Percentiles rank a stretch among this genome's conserved stretches.
phyloP scores from a whole-genome alignment of 2,888 invertebrate genomes.

The Agrotis exclamationis region DNA sequence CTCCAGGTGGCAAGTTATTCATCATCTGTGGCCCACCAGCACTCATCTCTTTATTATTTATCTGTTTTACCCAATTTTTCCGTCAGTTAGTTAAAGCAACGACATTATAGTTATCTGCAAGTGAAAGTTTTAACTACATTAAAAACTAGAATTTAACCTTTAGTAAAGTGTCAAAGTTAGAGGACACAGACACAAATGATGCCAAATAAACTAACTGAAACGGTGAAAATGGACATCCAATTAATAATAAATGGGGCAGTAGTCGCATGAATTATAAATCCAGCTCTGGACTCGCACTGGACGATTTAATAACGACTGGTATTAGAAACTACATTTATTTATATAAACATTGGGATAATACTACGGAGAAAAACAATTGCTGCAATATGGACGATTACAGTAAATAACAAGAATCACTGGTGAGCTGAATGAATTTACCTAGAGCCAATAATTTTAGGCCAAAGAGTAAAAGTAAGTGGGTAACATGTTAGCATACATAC shows the following conservation, averaged over 20 bases:
- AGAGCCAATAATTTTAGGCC: conserved; percentile 67
- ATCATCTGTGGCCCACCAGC: conserved; percentile 80
- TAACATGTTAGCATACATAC: conserved; percentile 78
- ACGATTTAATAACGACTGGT: conserved; percentile 13
- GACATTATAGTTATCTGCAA: conserved; percentile 82
- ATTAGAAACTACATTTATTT: conserved; percentile 10
- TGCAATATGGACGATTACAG: conserved; percentile 38
- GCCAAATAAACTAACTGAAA: conserved; percentile 45
- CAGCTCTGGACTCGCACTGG: conserved; percentile 15
- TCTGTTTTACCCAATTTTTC: conserved; percentile 50
- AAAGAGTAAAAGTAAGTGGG: conserved; percentile 79
- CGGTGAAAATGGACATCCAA: conserved; percentile 24
- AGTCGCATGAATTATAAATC: conserved; percentile 32
- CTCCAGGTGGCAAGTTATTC: conserved; percentile 87
- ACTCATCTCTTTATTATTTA: conserved; percentile 75
- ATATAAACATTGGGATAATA: conserved; percentile 33
- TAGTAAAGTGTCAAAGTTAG: conserved; percentile 75
- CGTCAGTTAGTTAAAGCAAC: conserved; percentile 53
- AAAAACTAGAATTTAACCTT: conserved; percentile 69
- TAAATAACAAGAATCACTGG: conserved; percentile 43
- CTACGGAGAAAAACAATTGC: conserved; percentile 41
- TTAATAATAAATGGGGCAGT: conserved; percentile 30
- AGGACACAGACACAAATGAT: conserved; percentile 72
- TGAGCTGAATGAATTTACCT: conserved; percentile 51
- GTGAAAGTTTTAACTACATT: conserved; percentile 71